Percentiles rank a stretch among this genome's conserved stretches.
Conservation (phyloP, 2,888 invertebrate genomes). For the Chrysolina haemoptera region DNA sequence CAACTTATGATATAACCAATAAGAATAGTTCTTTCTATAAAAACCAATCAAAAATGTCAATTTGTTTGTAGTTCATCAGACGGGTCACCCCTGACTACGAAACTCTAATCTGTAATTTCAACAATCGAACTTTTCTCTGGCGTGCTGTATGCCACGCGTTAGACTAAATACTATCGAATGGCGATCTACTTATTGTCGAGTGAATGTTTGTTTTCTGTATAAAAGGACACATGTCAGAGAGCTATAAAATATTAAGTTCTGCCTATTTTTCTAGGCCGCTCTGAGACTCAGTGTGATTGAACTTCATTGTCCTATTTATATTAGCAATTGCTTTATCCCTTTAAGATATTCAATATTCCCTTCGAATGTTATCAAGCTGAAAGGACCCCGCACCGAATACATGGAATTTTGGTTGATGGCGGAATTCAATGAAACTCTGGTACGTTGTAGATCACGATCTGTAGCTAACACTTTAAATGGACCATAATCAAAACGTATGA, state of each 20-base stretch:
- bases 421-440: too few species aligned
- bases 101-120: constrained; percentile 46
- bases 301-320: too few species aligned
- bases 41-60: background rate
- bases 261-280: too few species aligned
- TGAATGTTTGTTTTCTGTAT: constrained; percentile 36
- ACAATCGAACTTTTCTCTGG: constrained; percentile 51
- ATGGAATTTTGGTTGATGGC: too few species aligned
- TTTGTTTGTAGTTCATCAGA: background rate
- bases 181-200: constrained; percentile 48
- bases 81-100: background rate
- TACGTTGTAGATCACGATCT: too few species aligned
- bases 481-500: too few species aligned
- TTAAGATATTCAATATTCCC: too few species aligned
- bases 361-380: too few species aligned
- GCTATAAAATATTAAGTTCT: background rate
- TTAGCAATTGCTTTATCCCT: too few species aligned
- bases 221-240: constrained; percentile 1
- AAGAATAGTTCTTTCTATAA: background rate
- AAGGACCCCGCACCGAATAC: too few species aligned
- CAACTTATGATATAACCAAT: background rate
- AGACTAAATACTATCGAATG: constrained; percentile 55
- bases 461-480: too few species aligned
- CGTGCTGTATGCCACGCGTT: constrained; percentile 52
- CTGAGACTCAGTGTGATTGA: background rate